Evolutionary conservation across 2,888 invertebrate species (phyloP).

Genomic region (Scaptomyza tumidula): DNA sequence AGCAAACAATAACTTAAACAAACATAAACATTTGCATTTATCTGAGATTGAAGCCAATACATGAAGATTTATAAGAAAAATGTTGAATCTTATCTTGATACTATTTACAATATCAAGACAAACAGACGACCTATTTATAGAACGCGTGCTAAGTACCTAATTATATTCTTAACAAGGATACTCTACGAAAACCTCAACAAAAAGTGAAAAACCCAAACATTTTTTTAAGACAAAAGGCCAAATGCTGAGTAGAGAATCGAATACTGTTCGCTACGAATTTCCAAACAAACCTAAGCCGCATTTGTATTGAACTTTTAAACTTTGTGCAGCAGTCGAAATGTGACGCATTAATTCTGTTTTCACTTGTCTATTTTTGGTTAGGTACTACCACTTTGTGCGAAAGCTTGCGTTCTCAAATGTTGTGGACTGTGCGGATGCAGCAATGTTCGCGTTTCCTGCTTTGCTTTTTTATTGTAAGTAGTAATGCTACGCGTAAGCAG

Average conservation of each 20-base stretch:
- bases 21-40: background rate
- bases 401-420: slow-evolving; percentile 51
- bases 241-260: slow-evolving; percentile 12
- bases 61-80: no score
- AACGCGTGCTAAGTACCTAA: no score
- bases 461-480: slow-evolving; percentile 43
- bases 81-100: background rate
- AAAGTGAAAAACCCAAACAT: no score
- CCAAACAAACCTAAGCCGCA: slow-evolving; percentile 18
- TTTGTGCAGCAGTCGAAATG: slow-evolving; percentile 54
- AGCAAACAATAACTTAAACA: background rate
- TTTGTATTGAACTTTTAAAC: slow-evolving; percentile 72
- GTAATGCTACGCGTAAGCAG: slow-evolving; percentile 45
- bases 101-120: background rate
- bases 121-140: no score
- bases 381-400: slow-evolving; percentile 47
- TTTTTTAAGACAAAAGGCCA: no score
- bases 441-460: slow-evolving; percentile 42
- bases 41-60: background rate
- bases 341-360: slow-evolving; percentile 59
- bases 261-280: slow-evolving; percentile 15
- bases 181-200: no score
- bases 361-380: slow-evolving; percentile 50
- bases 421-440: slow-evolving; percentile 42
- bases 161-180: no score